Evolutionary conservation across 2,888 invertebrate species (phyloP), one percentile per base, ranked within the genome.

Genomic region (Iphiclides podalirius): DNA sequence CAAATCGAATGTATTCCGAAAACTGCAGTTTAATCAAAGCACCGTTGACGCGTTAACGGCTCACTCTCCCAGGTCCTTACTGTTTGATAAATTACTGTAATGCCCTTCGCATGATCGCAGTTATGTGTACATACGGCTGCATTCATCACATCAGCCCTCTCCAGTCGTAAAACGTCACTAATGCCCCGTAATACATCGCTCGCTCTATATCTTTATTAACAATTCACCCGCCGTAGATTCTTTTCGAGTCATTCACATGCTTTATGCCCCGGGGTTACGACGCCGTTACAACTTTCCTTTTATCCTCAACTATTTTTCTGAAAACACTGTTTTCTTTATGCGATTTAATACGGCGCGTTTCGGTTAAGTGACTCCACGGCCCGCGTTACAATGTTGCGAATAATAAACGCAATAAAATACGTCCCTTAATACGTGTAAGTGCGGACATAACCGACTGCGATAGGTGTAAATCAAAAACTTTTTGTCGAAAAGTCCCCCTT

Each of bases 121-220:
- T n/a, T n/a, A n/a, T n/a, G n/a, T 41, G 55, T 57, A 57, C 59
- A 66, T 72, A 66, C 76, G 77, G 79, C 76, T 79, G 79, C 83
- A 83, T 86, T 77, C 76, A 80, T 70, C 67, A 57, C 57, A 58
- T 66, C 60, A 62, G 66, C 78, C 66, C 78, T 79, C 72, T 67
- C 55, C 54, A 59, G 58, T 72, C 80, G 72, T 87, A 84, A 87
- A 88, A 74, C 61, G 63, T 70, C 79, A 73, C 86, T 87, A 88
- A 88, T 88, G 76, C 79, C 75, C 75, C 72, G 66, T 86, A 84
- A 83, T 84, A 81, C 78, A 75, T 77, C 64, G 67, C 64, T 64
- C 68, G 73, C 75, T 79, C 82, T 81, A 86, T 85, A 87, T 85
- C 88, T 86, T 82, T 87, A 88, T 87, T 87, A 88, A 86, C 82